phyloP scores from a whole-genome alignment of 2,888 invertebrate species.

The Deilephila elpenor region DNA sequence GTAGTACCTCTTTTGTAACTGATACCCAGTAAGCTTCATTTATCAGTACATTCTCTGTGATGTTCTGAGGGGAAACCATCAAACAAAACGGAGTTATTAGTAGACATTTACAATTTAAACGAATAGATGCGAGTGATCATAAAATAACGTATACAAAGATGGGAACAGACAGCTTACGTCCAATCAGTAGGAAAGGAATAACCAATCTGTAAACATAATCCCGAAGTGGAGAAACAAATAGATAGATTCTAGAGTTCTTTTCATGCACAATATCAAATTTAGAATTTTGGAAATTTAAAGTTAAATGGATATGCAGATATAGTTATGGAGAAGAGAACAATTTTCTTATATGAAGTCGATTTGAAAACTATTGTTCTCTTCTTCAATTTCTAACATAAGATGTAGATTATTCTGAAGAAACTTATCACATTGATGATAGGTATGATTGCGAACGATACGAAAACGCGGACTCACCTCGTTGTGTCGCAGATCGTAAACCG shows the following conservation, averaged over 20 bases:
- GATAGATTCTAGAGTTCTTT: constrained; percentile 49
- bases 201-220: constrained; percentile 77
- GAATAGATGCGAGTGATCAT: constrained; percentile 56
- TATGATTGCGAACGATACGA: constrained; percentile 37
- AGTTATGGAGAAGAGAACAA: constrained; percentile 1
- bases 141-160: constrained; percentile 43
- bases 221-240: constrained; percentile 50
- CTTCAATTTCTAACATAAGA: constrained; percentile 40
- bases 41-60: constrained; percentile 97
- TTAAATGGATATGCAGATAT: constrained; percentile 38
- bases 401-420: constrained; percentile 27
- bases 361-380: constrained; percentile 3
- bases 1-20: constrained; percentile 94
- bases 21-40: constrained; percentile 97
- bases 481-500: constrained; percentile 94
- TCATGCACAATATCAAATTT: constrained; percentile 60
- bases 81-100: constrained; percentile 83
- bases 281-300: constrained; percentile 28
- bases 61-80: constrained; percentile 93
- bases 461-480: constrained; percentile 88
- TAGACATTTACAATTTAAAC: constrained; percentile 59
- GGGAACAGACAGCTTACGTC: constrained; percentile 69
- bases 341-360: background rate
- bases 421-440: constrained; percentile 7
- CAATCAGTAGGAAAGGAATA: constrained; percentile 71